Conservation (phyloP, 2,113 vertebrate species). For the Nothobranchius furzeri region DNA sequence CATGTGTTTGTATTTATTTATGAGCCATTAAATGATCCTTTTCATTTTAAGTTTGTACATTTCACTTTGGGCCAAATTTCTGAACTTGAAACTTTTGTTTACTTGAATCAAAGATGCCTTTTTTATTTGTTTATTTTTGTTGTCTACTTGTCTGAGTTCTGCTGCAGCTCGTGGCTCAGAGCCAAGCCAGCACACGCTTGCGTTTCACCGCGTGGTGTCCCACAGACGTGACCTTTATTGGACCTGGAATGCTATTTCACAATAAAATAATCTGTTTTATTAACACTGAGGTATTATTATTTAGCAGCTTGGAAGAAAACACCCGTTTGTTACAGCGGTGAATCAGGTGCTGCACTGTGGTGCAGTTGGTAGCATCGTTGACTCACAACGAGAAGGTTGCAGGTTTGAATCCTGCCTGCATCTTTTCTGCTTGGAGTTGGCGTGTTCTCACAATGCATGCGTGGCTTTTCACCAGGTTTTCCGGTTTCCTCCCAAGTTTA, state of each 20-base stretch:
- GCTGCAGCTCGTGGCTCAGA: slow-evolving; percentile 3
- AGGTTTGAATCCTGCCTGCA: too few species aligned
- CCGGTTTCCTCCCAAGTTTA: too few species aligned
- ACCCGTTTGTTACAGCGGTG: too few species aligned
- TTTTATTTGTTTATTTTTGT: slow-evolving; percentile 3
- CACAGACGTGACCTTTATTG: slow-evolving; percentile 31
- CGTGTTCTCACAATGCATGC: too few species aligned
- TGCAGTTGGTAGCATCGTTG: too few species aligned
- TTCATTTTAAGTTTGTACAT: slow-evolving; percentile 5
- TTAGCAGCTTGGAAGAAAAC: background rate
- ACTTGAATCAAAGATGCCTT: slow-evolving; percentile 48
- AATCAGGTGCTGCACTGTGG: too few species aligned
- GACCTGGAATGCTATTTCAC: slow-evolving; percentile 54
- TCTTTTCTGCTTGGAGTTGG: too few species aligned
- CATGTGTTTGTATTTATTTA: slow-evolving; percentile 28
- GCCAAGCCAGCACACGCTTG: slow-evolving; percentile 55
- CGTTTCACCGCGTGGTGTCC: slow-evolving; percentile 30
- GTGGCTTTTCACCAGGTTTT: too few species aligned
- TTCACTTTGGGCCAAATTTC: slow-evolving; percentile 35
- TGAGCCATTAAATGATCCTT: background rate
- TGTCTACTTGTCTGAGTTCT: slow-evolving; percentile 2
- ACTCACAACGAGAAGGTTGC: too few species aligned
- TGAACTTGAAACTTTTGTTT: slow-evolving; percentile 42
- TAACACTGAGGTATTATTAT: background rate
- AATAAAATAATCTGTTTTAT: slow-evolving; percentile 57